Conservation (phyloP, 2,113 vertebrate genomes). For the Rhegmatorhina hoffmannsi region DNA sequence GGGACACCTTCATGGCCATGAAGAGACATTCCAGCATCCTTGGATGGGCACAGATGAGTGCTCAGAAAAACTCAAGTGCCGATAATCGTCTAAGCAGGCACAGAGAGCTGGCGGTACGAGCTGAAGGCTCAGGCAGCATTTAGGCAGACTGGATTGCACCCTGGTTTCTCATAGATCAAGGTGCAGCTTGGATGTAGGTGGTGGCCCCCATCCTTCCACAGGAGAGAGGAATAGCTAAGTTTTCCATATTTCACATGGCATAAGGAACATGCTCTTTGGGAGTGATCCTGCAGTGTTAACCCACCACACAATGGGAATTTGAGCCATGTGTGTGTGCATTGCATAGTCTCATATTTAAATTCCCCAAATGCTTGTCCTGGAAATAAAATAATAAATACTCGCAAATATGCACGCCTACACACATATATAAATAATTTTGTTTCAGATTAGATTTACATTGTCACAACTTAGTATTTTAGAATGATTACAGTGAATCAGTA, state of each 20-base stretch:
- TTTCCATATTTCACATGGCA: fast-evolving
- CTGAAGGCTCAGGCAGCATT: not conserved
- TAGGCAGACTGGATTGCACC: not conserved
- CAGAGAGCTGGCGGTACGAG: not conserved
- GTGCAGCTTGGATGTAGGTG: not conserved
- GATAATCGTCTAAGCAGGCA: not conserved
- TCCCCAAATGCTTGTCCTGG: not conserved
- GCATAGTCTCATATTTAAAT: not conserved
- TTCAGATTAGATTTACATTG: not conserved
- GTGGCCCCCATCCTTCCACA: not conserved
- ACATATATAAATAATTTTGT: not conserved
- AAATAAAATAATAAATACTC: not conserved
- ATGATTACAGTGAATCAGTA: not conserved
- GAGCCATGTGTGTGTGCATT: not conserved
- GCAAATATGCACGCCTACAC: not conserved
- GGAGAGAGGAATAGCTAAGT: not conserved
- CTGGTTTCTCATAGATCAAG: not conserved
- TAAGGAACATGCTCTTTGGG: not conserved
- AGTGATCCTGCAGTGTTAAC: not conserved
- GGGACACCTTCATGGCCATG: not conserved
- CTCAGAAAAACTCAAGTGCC: not conserved
- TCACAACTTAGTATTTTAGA: not conserved
- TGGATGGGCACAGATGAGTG: not conserved
- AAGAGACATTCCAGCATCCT: not conserved
- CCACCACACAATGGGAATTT: not conserved